Base-by-base conservation (phyloP, 2,888 invertebrate species). In the Lumbricus terrestris region DNA sequence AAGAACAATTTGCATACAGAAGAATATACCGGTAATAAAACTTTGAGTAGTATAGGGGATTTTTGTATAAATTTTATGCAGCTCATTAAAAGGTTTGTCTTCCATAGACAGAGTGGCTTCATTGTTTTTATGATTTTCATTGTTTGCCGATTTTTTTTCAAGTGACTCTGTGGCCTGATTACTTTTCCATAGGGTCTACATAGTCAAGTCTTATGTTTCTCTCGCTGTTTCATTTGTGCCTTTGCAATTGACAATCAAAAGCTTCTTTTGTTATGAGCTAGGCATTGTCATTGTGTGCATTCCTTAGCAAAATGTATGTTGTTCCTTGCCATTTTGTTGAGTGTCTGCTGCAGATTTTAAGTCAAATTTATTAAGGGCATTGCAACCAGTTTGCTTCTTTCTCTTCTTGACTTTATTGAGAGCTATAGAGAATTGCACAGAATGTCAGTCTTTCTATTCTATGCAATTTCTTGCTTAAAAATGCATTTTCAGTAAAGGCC, bases 401-500 rank as follows among this genome's bases (percentile, higher is more conserved):
- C 8, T 13, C 54, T 69, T 69, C 29, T n/a, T n/a, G 8, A 69
- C n/a, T 29, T n/a, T 69, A 29, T 69, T n/a, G 1, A 29, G n/a
- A 69, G 69, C 69, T 29, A 69, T 29, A 69, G 0, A 69, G 69
- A 69, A 69, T 69, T 69, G 69, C 69, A 8, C n/a, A 69, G 69
- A 69, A 69, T 69, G 69, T n/a, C n/a, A n/a, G n/a, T 69, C 69
- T 69, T n/a, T 69, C 69, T n/a, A n/a, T 69, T 69, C 69, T 69
- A 69, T 69, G 69, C 29, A 69, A 69, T n/a, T 47, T 69, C 69
- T 29, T 69, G 69, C 54, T 29, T 54, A 29, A 29, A 54, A 29
- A 23, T 23, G 29, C 69, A 69, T 69, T 69, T 69, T 29, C 69
- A 69, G 69, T n/a, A n/a, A 13, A 69, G 11, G 69, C n/a, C 11